Evolutionary conservation across 92 coral and sea anemone genomes (phyloP).

Genomic region (Metridium senile): DNA sequence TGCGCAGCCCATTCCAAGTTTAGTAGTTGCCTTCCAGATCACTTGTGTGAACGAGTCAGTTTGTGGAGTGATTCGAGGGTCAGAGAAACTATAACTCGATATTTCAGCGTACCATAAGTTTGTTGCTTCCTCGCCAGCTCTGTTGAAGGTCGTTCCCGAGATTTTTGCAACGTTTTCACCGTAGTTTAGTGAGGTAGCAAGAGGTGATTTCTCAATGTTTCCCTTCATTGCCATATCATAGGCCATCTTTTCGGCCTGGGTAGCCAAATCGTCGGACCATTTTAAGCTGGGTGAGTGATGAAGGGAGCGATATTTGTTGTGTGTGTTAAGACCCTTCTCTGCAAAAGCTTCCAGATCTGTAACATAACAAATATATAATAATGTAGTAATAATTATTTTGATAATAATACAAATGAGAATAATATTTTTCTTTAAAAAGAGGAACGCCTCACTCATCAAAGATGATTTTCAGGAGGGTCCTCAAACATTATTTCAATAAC

Average conservation of each 20-base stretch:
- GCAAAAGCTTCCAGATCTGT: slow-evolving; percentile 92
- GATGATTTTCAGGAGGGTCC: too few species aligned
- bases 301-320: slow-evolving; percentile 72
- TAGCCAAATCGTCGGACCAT: slow-evolving; percentile 96
- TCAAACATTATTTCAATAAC: too few species aligned
- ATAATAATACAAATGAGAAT: too few species aligned
- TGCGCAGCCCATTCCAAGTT: slow-evolving; percentile 97
- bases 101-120: slow-evolving; percentile 89
- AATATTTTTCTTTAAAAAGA: too few species aligned
- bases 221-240: slow-evolving; percentile 97
- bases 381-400: too few species aligned
- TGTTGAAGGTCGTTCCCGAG: slow-evolving; percentile 75
- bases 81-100: slow-evolving; percentile 84
- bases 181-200: slow-evolving; percentile 55
- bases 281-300: slow-evolving; percentile 78
- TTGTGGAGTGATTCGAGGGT: slow-evolving; percentile 76
- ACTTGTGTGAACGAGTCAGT: slow-evolving; percentile 94
- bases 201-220: slow-evolving; percentile 67
- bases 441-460: too few species aligned
- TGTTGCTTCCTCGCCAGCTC: slow-evolving; percentile 92
- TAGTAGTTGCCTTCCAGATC: slow-evolving; percentile 75
- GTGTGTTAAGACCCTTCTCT: slow-evolving; percentile 83
- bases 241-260: slow-evolving; percentile 93
- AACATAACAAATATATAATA: background rate
- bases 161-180: slow-evolving; percentile 96